Evolutionary conservation across 2,113 vertebrate genomes (phyloP), one percentile per base, ranked within the genome.

Genomic region (Halcyon senegalensis): DNA sequence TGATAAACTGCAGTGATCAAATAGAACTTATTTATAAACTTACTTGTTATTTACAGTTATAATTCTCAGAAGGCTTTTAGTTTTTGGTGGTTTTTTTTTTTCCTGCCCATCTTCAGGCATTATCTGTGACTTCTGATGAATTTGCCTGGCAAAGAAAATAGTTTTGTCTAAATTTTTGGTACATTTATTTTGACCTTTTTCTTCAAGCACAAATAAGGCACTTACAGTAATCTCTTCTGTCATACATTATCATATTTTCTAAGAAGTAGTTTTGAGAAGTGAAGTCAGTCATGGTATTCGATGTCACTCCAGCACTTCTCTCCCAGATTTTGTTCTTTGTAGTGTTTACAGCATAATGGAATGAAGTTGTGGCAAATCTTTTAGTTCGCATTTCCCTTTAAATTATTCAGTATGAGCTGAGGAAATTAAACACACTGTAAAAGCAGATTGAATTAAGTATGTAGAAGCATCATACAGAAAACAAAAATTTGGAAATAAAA

Each of bases 101-200:
- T 96, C 64, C 24, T 90, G 7, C 20, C 17, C 35, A 37, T 88
- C 55, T 70, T 83, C 48, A 75, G 63, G 48, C 2, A 27, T 41
- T 77, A 84, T 81, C 90, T 92, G 48, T 78, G n/a, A 86, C 20
- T 67, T 81, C 10, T 67, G 60, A 94, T 77, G 37, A 84, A 84
- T 94, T 81, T 83, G 23, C 20, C 44, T 81, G 55, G n/a, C 46
- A 93, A 90, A 88, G 20, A 70, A 90, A 90, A 94, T 39, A 69
- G 25, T 63, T 92, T 84, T 59, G 67, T 78, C 64, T 92, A 59
- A 89, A 90, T 84, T 86, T 91, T 94, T 81, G 77, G 51, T 88
- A 33, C 4, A 27, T 51, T 78, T 86, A 56, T 89, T 81, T 78
- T 84, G 43, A 92, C 37, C 51, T 90, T 93, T 74, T 90, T 44